A percentile compares a stretch with the other conserved stretches of the same genome.
Evolutionary conservation across 2,888 invertebrate species (phyloP).

Genomic region (Calameuta filiformis): DNA sequence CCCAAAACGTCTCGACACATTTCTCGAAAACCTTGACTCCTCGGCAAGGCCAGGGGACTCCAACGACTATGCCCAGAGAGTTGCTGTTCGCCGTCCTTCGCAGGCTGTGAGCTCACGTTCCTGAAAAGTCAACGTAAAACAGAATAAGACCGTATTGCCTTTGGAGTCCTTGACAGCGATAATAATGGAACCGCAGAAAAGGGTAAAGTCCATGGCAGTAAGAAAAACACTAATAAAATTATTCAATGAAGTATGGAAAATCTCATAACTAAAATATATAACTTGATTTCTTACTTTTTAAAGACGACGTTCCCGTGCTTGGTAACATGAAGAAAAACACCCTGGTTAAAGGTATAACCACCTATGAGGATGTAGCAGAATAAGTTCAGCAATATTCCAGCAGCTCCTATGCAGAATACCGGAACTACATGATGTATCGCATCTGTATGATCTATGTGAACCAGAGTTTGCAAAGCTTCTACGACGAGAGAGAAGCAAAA

Average conservation of each 20-base stretch:
- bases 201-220: neutral
- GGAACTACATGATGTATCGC: constrained; percentile 80
- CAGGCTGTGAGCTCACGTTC: constrained; percentile 58
- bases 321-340: constrained; percentile 75
- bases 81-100: constrained; percentile 49
- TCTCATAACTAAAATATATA: neutral
- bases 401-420: constrained; percentile 77
- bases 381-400: constrained; percentile 80
- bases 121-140: constrained; percentile 20
- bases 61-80: constrained; percentile 43
- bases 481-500: constrained; percentile 84
- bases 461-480: constrained; percentile 83
- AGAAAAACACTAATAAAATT: neutral
- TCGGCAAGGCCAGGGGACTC: constrained; percentile 57
- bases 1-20: constrained; percentile 74
- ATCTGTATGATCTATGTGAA: constrained; percentile 79
- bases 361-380: constrained; percentile 85
- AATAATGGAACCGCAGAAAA: neutral
- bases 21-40: constrained; percentile 72
- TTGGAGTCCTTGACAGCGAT: neutral
- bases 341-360: constrained; percentile 80
- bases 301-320: constrained; percentile 72
- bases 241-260: neutral
- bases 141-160: neutral
- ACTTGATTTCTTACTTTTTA: constrained; percentile 55